phyloP scores from a whole-genome alignment of 2,797 vertebrate genomes.

The Paguma larvata region DNA sequence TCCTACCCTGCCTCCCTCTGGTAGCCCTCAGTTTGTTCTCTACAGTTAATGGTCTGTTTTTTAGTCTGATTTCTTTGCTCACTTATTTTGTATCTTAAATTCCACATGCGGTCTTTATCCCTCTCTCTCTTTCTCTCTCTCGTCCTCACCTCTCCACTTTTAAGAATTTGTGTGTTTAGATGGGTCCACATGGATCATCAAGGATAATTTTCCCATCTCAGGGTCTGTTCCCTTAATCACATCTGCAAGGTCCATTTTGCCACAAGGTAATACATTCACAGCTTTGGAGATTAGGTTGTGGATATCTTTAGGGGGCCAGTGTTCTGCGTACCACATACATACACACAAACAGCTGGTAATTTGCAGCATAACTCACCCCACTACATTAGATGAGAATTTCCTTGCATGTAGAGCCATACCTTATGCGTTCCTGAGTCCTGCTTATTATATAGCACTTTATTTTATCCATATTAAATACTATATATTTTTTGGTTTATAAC shows the following conservation, averaged over 20 bases:
- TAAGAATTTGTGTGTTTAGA: not conserved
- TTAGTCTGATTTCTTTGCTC: not conserved
- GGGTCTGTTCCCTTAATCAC: not conserved
- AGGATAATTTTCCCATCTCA: not conserved
- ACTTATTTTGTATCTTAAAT: not conserved
- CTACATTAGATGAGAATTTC: not conserved
- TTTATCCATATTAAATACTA: not conserved
- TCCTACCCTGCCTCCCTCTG: not conserved
- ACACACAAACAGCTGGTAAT: not conserved
- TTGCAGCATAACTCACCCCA: not conserved
- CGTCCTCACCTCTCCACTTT: not conserved
- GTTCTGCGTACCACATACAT: not conserved
- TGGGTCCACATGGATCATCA: not conserved
- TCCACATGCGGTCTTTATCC: not conserved
- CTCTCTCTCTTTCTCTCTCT: not conserved
- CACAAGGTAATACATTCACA: not conserved
- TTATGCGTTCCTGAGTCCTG: not conserved
- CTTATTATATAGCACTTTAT: not conserved
- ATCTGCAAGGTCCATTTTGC: not conserved
- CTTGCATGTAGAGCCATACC: not conserved
- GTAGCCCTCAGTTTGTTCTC: not conserved
- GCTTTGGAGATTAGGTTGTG: not conserved
- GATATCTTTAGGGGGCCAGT: not conserved
- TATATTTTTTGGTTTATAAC: not conserved
- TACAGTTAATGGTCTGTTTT: not conserved